Evolutionary conservation across 1,140 invertebrate genomes (phyloP).

Genomic region (Drosophila navojoa): DNA sequence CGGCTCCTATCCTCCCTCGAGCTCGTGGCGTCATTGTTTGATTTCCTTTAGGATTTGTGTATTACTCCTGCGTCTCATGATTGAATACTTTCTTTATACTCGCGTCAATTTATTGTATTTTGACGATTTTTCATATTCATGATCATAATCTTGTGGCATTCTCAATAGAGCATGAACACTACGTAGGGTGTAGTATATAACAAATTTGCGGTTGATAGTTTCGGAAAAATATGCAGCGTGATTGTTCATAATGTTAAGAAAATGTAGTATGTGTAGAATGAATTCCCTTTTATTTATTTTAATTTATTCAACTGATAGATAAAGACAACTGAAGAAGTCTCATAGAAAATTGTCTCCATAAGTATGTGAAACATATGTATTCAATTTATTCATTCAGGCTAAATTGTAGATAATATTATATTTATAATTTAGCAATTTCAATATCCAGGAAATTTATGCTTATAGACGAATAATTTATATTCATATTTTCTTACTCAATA

Average conservation of each 20-base stretch:
- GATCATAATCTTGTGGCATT: slow-evolving; percentile 77
- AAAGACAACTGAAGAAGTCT: no score
- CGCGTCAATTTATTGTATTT: slow-evolving; percentile 49
- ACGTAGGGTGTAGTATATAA: slow-evolving; percentile 38
- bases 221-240: not conserved
- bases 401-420: no score
- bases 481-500: no score
- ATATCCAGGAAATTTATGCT: no score
- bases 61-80: slow-evolving; percentile 59
- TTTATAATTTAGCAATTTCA: no score
- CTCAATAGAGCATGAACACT: slow-evolving; percentile 43
- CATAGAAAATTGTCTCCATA: no score
- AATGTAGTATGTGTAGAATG: no score
- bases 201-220: slow-evolving; percentile 26
- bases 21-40: slow-evolving; percentile 54
- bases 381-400: no score
- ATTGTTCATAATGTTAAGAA: slow-evolving; percentile 26
- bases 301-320: no score
- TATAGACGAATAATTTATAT: no score
- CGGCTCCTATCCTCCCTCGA: slow-evolving; percentile 35
- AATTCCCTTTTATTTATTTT: no score
- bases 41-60: slow-evolving; percentile 70
- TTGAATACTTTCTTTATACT: slow-evolving; percentile 59
- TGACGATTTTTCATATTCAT: slow-evolving; percentile 46
- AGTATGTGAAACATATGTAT: no score